A percentile compares a stretch with the other conserved stretches of the same genome.
These are phyloP conservation scores for Macropus fuliginosus DNA, from an alignment of 2,797 vertebrate genomes.

Conservation along the genomic window DNA sequence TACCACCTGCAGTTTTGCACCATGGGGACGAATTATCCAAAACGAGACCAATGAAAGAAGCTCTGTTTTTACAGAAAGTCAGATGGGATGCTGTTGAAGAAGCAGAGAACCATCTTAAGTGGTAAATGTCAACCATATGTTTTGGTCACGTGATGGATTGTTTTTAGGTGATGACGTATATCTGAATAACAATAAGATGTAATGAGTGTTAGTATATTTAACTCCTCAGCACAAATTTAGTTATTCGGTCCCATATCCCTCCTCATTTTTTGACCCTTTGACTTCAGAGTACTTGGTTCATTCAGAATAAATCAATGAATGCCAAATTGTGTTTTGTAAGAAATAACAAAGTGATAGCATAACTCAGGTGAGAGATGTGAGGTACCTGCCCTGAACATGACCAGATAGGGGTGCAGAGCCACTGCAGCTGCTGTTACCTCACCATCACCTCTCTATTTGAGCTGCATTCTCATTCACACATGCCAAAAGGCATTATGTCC, in stretches of 20 bases:
- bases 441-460: not conserved
- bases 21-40: conserved; percentile 78
- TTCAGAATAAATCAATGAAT: conserved; percentile 13
- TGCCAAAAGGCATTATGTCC: not conserved
- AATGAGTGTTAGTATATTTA: not conserved
- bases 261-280: not conserved
- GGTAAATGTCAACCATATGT: conserved; percentile 83
- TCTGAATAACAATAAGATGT: conserved; percentile 18
- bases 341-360: not conserved
- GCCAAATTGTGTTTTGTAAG: not conserved
- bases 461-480: not conserved
- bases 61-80: conserved; percentile 89
- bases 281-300: conserved; percentile 9
- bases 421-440: not conserved
- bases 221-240: conserved; percentile 14
- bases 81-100: conserved; percentile 86
- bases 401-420: not conserved
- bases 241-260: conserved; percentile 26
- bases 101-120: conserved; percentile 86
- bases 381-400: not conserved
- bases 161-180: conserved; percentile 14
- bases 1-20: conserved; percentile 83
- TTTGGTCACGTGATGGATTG: conserved; percentile 6
- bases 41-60: conserved; percentile 90
- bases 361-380: not conserved